Base-by-base conservation (phyloP, 2,888 invertebrate genomes). In the Parnassius orleans region DNA sequence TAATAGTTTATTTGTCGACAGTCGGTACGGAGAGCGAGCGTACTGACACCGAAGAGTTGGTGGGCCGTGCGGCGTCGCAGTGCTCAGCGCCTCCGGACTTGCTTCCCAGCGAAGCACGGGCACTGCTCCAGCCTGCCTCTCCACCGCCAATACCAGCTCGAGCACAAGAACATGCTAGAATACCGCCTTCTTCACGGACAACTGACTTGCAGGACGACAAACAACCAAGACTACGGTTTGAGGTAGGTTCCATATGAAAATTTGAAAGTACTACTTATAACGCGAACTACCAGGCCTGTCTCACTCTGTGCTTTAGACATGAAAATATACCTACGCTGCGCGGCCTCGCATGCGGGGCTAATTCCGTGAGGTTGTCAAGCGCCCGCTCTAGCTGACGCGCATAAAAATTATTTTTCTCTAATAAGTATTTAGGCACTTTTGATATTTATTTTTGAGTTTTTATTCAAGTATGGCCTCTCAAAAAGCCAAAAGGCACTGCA, bases 31-130 rank as follows among this genome's bases (percentile, higher is more conserved):
- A 94, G 81, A 93, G 92, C 66, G 92, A 94, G 78, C 92, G 94
- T 65, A 94, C 95, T 51, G 95, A 95, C 76, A 95, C 95, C 0
- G 95, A 95, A 73, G 95, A 95, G 80, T 82, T 95, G 79, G 93
- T 95, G 76, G 94, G 94, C 53, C 87, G 94, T 52, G 93, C 94
- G 51, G 91, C 93, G 53, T 94, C 94, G 12, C 93, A 93, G 46
- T 94, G 94, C 66, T 94, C 94, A 55, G 94, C 94, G 9, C 94
- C 94, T 10, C 94, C 94, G 10, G 94, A 94, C 79, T 77, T 94
- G 72, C 73, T 94, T 74, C 93, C 94, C 19, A 93, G 93, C 75
- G 92, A 92, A 67, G 92, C 90, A 58, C 86, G 93, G 61, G 93
- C 93, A 0, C 74, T 91, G 64, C 79, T 92, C 67, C 85, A 84